phyloP scores from a whole-genome alignment of 2,888 invertebrate genomes.

The Aspidiotus rigidus region DNA sequence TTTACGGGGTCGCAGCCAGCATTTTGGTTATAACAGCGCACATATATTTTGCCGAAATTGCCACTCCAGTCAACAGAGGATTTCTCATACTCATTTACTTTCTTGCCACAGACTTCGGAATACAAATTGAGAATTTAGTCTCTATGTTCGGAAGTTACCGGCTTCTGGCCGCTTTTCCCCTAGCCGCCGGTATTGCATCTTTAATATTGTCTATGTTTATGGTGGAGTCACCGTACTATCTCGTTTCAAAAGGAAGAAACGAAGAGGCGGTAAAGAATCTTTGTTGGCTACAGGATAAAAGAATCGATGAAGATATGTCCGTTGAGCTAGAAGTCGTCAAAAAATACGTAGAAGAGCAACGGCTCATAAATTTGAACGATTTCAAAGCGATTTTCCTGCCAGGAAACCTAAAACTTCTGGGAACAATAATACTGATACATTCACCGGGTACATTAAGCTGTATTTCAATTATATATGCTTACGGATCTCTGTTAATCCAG shows the following conservation, averaged over 20 bases:
- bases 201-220: background rate
- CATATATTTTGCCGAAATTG: background rate
- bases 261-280: background rate
- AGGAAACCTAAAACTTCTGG: background rate
- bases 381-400: background rate
- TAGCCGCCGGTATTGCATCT: background rate
- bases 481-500: background rate
- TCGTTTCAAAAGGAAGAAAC: background rate
- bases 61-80: background rate
- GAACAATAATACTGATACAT: background rate
- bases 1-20: constrained; percentile 3
- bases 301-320: background rate
- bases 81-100: background rate
- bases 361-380: background rate
- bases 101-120: background rate
- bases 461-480: background rate
- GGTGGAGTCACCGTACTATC: constrained; percentile 4
- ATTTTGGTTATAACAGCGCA: background rate
- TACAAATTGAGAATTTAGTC: background rate
- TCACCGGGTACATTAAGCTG: background rate
- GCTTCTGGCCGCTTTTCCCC: background rate
- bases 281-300: background rate
- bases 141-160: background rate
- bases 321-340: background rate
- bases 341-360: constrained; percentile 6